Base-by-base conservation (phyloP, 2,888 invertebrate species). In the Bembecia ichneumoniformis region DNA sequence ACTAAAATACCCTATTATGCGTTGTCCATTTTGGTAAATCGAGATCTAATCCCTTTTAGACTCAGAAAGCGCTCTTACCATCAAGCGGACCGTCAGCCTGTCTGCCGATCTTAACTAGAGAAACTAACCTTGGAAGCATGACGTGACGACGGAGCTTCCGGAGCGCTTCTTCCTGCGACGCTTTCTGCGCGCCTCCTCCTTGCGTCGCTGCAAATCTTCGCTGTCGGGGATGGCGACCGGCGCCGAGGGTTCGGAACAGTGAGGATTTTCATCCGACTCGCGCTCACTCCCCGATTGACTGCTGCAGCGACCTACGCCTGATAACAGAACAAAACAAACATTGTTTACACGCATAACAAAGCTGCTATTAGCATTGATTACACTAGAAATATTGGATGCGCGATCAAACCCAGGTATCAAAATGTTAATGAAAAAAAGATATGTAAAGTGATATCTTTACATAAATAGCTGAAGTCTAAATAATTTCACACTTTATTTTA, bases 121-220 rank as follows among this genome's bases (percentile, higher is more conserved):
- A 28, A 28, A 48, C 53, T 48, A 76, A 94, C 95, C 95, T 91
- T 95, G 94, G 89, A 96, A 96, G 81, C 95, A 95, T 66, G 95
- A 95, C 60, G 95, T 95, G 71, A 95, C 94, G 65, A 96, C 89
- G 57, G 95, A 95, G 74, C 94, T 94, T 74, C 94, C 94, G 59
- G 95, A 94, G 71, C 95, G 93, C 89, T 95, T 96, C 92, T 95
- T 95, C 89, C 94, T 95, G 73, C 95, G 92, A 64, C 95, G 90
- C 79, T 94, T 94, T 83, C 93, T 92, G 71, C 95, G 92, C 74
- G 95, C 95, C 84, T 95, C 95, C 71, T 96, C 96, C 87, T 96
- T 95, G 71, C 94, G 93, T 56, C 92, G 89, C 77, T 90, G 91
- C 67, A 93, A 86, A 67, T 93, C 92, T 60, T 89, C 88, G 62